phyloP scores from a whole-genome alignment of 2,113 vertebrate species.

The Microtus pennsylvanicus region DNA sequence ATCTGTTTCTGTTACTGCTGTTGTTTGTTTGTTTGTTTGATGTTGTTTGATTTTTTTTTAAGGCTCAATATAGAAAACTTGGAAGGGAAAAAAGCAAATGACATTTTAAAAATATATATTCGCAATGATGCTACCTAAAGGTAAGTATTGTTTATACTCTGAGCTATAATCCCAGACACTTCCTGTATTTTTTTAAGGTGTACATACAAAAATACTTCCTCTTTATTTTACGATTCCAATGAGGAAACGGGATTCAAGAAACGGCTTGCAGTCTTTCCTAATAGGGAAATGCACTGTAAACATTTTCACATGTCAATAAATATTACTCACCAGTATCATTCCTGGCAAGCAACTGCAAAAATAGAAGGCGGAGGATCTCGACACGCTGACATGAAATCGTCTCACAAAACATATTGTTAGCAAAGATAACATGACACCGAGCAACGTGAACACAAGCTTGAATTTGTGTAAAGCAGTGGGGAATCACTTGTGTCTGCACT shows the following conservation, averaged over 20 bases:
- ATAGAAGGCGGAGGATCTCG: not conserved
- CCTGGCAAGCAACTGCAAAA: constrained; percentile 11
- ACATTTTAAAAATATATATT: not conserved
- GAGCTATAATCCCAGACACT: not conserved
- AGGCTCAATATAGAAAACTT: not conserved
- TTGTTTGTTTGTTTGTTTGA: not conserved
- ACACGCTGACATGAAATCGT: not conserved
- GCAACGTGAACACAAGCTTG: not conserved
- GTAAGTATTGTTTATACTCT: not conserved
- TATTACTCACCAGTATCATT: constrained; percentile 22
- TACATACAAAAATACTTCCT: not conserved
- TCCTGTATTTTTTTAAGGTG: not conserved
- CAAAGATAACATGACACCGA: not conserved
- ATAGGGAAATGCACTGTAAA: constrained; percentile 38
- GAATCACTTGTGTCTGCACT: not conserved
- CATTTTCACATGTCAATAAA: constrained; percentile 50
- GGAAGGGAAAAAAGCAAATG: not conserved
- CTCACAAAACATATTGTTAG: constrained; percentile 16
- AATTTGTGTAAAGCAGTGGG: not conserved
- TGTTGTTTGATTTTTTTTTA: constrained; percentile 7
- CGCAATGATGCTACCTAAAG: not conserved
- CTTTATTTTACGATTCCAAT: constrained; percentile 11
- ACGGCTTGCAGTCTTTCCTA: not conserved
- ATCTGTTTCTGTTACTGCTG: not conserved
- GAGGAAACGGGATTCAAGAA: constrained; percentile 1